Conservation (phyloP, 2,888 invertebrate species). For the Catotricha subobsoleta region DNA sequence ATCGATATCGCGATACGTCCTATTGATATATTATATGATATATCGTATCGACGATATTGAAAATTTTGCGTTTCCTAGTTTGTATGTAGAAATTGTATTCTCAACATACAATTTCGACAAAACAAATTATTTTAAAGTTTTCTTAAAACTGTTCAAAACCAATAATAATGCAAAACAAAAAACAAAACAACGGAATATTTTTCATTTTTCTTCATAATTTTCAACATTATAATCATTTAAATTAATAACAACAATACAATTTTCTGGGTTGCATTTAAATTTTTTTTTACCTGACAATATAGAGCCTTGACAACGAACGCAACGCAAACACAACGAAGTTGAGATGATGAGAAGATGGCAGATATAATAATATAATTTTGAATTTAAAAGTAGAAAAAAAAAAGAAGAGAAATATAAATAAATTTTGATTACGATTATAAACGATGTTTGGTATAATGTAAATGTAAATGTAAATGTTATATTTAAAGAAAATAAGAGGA, state of each 20-base stretch:
- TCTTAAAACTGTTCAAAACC: background rate
- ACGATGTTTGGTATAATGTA: background rate
- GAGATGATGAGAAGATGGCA: conserved; percentile 5
- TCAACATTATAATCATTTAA: background rate
- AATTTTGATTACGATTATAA: background rate
- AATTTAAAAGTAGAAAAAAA: conserved; percentile 4
- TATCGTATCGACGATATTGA: too few species aligned
- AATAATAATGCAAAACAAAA: background rate
- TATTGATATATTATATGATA: too few species aligned
- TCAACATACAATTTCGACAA: too few species aligned
- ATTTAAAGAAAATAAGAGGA: background rate
- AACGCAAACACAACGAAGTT: conserved; percentile 9
- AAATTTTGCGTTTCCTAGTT: too few species aligned
- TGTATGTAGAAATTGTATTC: too few species aligned
- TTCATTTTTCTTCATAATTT: conserved; percentile 6
- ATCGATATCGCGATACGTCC: too few species aligned
- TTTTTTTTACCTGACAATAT: conserved; percentile 29
- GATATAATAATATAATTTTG: conserved; percentile 1
- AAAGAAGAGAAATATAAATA: background rate
- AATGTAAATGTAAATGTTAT: background rate
- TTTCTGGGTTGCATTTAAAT: conserved; percentile 10
- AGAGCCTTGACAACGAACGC: conserved; percentile 24
- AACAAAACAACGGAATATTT: background rate
- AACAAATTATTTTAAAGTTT: background rate
- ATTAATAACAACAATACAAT: background rate